phyloP scores from a whole-genome alignment of 2,113 vertebrate species.

The Dermatemys mawii region DNA sequence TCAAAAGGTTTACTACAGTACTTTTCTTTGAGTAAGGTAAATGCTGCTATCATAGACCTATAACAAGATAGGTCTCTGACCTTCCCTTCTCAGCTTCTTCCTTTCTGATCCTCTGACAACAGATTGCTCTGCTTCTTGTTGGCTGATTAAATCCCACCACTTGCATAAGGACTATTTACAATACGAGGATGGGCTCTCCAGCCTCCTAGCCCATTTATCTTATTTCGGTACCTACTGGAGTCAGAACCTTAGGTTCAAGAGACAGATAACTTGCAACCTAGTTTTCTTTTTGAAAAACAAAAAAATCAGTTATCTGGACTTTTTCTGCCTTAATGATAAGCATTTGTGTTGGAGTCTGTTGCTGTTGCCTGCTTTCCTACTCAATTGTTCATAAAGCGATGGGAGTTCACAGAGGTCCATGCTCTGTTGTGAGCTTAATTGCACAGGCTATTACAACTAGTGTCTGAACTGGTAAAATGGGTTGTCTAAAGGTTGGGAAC shows the following conservation, averaged over 20 bases:
- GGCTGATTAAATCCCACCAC: not conserved
- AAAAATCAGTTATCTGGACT: not conserved
- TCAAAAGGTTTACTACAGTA: not conserved
- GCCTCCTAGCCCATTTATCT: not conserved
- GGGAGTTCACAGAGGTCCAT: not conserved
- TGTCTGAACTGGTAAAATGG: not conserved
- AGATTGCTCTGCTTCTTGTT: not conserved
- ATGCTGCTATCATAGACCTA: not conserved
- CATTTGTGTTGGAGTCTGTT: not conserved
- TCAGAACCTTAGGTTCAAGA: conserved; percentile 10
- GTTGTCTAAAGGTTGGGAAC: not conserved
- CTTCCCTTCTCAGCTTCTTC: not conserved
- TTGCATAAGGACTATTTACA: not conserved
- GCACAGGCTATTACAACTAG: not conserved
- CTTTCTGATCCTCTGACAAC: not conserved
- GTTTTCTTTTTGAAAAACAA: not conserved
- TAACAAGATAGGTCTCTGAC: not conserved
- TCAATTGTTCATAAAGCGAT: not conserved
- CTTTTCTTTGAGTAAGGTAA: not conserved
- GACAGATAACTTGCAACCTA: not conserved
- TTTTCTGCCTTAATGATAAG: not conserved
- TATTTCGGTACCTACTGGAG: not conserved
- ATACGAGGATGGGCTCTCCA: too few species aligned
- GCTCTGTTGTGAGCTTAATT: not conserved
- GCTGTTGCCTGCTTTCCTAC: not conserved